Base-by-base conservation (phyloP, 2,888 invertebrate species). In the Octodonta nipae region DNA sequence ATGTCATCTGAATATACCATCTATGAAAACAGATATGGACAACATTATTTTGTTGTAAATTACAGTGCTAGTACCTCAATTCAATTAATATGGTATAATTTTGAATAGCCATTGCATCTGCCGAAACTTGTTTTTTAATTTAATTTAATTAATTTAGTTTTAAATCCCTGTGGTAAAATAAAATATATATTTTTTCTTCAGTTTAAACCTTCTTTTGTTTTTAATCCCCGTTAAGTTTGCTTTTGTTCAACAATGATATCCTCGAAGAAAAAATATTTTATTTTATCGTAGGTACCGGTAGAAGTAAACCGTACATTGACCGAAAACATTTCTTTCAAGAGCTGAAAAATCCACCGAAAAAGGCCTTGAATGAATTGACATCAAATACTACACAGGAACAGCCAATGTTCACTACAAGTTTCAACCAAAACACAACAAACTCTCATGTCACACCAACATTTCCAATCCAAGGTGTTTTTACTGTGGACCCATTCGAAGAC, bases 251-350 rank as follows among this genome's bases (percentile, higher is more conserved):
- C 11, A 22, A 22, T n/a, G n/a, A n/a, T n/a, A n/a, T n/a, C n/a
- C n/a, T n/a, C n/a, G n/a, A n/a, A n/a, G n/a, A n/a, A n/a, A 22
- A 22, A n/a, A 11, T 3, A 51, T 51, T 54, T 51, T 51, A 53
- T 53, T 53, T 54, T 54, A 52, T 55, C 57, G 50, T 53, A 62
- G 61, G 89, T 56, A 88, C 86, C 50, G 87, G 88, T 56, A 76
- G 83, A 63, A 84, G 80, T 65, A 84, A 83, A 65, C 89, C 89
- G 42, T 91, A 88, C 68, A 77, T 89, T 56, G 89, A 91, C 71
- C 87, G 87, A 68, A 89, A 89, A 71, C 85, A 87, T 67, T 91
- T 91, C 71, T 91, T 91, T 71, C 86, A 88, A 70, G 87, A 89
- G 64, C 72, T 89, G 56, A 89, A 89, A 70, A 88, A 89, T 66